Percentiles rank a stretch among this genome's conserved stretches.
Evolutionary conservation across 2,113 vertebrate genomes (phyloP).

Genomic region (Istiophorus platypterus): DNA sequence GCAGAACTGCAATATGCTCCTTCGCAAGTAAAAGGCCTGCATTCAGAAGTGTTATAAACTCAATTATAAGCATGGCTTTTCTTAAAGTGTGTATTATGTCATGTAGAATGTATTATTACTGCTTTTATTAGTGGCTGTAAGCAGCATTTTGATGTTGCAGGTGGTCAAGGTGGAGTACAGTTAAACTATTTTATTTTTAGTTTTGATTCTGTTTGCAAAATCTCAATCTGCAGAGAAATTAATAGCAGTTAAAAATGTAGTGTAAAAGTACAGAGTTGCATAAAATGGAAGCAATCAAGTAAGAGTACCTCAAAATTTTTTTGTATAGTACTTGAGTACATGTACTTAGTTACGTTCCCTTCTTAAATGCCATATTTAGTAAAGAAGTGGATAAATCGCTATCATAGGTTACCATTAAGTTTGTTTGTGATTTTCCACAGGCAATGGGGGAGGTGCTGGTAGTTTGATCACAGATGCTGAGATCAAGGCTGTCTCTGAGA

Average conservation of each 20-base stretch:
- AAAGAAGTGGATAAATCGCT: neutral
- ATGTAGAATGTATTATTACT: neutral
- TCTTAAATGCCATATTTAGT: no score
- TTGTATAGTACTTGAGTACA: no score
- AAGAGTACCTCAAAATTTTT: neutral
- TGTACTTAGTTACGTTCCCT: neutral
- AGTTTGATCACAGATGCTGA: slow-evolving; percentile 83
- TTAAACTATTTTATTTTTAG: no score
- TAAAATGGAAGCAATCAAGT: neutral
- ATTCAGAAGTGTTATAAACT: neutral
- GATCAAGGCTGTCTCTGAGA: slow-evolving; percentile 88
- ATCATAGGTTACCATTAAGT: neutral
- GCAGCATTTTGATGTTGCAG: neutral
- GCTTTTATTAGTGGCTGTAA: neutral
- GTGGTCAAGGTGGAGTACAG: neutral
- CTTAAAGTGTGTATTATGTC: neutral
- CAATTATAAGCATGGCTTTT: neutral
- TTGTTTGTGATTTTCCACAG: slow-evolving; percentile 25
- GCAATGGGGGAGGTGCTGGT: slow-evolving; percentile 13
- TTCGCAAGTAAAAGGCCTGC: neutral
- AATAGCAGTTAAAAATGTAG: no score
- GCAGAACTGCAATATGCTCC: neutral
- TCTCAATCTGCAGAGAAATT: no score
- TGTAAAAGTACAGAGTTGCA: no score
- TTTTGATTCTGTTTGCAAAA: no score